Evolutionary conservation across 2,888 invertebrate species (phyloP).

Genomic region (Ennomos fuscantarius): DNA sequence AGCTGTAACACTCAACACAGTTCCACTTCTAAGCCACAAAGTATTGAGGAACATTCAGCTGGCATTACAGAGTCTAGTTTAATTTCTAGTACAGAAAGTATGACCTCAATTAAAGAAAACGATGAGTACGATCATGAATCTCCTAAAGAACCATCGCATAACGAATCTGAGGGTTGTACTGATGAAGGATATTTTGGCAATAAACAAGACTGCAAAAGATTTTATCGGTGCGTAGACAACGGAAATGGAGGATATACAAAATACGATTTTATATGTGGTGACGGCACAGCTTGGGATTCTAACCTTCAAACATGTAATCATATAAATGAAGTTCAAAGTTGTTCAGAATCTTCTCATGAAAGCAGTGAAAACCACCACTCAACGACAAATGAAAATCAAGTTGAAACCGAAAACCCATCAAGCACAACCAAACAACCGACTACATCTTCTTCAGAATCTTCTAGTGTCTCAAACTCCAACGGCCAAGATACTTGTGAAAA

Average conservation of each 20-base stretch:
- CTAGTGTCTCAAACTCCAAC: slow-evolving; percentile 38
- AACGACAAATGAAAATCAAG: slow-evolving; percentile 53
- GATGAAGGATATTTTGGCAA: slow-evolving; percentile 78
- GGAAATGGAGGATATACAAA: slow-evolving; percentile 75
- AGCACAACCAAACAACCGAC: slow-evolving; percentile 39
- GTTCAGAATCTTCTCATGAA: slow-evolving; percentile 43
- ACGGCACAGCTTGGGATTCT: slow-evolving; percentile 86
- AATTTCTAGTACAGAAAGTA: slow-evolving; percentile 40
- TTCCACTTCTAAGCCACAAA: slow-evolving; percentile 39
- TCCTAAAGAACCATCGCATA: slow-evolving; percentile 39
- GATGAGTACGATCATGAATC: slow-evolving; percentile 46
- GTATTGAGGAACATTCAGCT: slow-evolving; percentile 35
- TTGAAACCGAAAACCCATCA: slow-evolving; percentile 37
- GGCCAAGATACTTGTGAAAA: slow-evolving; percentile 70
- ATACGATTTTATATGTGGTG: slow-evolving; percentile 83
- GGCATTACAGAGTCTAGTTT: slow-evolving; percentile 26
- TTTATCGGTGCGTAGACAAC: slow-evolving; percentile 79
- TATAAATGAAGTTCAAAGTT: slow-evolving; percentile 72
- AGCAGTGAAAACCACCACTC: slow-evolving; percentile 45
- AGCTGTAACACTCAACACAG: slow-evolving; percentile 51
- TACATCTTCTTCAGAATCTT: slow-evolving; percentile 39
- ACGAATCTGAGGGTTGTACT: slow-evolving; percentile 54
- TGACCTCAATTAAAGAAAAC: slow-evolving; percentile 43
- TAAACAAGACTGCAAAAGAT: slow-evolving; percentile 76
- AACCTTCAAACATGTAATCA: slow-evolving; percentile 82